Evolutionary conservation across 2,888 invertebrate genomes (phyloP).

Genomic region (Brenthis hecate): DNA sequence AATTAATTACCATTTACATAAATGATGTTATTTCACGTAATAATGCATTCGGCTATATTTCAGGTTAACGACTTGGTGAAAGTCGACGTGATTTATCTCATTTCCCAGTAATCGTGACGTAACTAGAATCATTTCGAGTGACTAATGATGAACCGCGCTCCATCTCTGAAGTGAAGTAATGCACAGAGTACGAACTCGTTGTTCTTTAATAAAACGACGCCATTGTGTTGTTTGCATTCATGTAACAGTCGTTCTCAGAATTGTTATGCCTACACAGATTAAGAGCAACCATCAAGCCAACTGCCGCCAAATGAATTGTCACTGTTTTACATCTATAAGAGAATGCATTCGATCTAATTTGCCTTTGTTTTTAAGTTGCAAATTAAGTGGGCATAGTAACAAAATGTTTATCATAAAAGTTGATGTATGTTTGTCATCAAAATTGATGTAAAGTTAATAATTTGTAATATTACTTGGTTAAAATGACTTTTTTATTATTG

Average conservation of each 20-base stretch:
- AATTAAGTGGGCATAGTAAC: not conserved
- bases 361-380: not conserved
- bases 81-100: conserved; percentile 43
- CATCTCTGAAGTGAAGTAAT: conserved; percentile 37
- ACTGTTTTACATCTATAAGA: conserved; percentile 33
- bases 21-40: conserved; percentile 34
- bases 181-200: conserved; percentile 37
- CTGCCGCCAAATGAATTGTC: conserved; percentile 40
- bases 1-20: conserved; percentile 30
- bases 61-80: conserved; percentile 45
- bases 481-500: too few species aligned
- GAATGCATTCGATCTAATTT: conserved; percentile 13
- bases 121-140: conserved; percentile 42
- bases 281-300: conserved; percentile 38
- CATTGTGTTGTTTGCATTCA: conserved; percentile 42
- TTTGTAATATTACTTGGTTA: too few species aligned
- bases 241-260: conserved; percentile 45
- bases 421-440: too few species aligned
- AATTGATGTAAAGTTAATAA: too few species aligned
- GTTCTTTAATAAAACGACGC: conserved; percentile 43
- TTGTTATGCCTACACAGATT: conserved; percentile 43
- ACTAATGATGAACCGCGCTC: conserved; percentile 38
- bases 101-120: conserved; percentile 44
- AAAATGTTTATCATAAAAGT: too few species aligned
- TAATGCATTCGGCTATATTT: conserved; percentile 40